A percentile compares a stretch with the other conserved stretches of the same genome.
Conservation (phyloP, 2,113 vertebrate species). For the Eonycteris spelaea region DNA sequence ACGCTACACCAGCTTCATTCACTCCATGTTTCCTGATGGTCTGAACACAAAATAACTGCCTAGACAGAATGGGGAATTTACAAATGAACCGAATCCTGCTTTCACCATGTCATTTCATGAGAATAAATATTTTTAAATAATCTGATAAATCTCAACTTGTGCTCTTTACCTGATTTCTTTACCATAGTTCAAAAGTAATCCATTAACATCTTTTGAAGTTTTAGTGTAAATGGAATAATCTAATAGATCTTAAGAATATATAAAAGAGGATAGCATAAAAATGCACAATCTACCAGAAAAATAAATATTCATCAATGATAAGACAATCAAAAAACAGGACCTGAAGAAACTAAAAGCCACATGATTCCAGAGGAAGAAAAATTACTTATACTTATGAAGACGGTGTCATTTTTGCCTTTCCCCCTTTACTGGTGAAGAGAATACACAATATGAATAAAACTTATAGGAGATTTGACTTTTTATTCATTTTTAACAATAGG, state of each 20-base stretch:
- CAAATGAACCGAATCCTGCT: neutral
- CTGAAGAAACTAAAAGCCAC: neutral
- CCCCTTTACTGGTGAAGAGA: neutral
- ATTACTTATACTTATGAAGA: too few species aligned
- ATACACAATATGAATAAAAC: neutral
- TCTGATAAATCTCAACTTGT: neutral
- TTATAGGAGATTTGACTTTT: neutral
- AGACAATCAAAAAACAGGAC: neutral
- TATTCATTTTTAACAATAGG: neutral
- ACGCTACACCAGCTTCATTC: neutral
- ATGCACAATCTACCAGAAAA: neutral
- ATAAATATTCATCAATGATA: neutral
- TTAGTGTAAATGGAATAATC: neutral
- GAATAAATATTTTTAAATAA: neutral
- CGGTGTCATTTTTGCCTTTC: neutral
- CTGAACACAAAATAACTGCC: neutral
- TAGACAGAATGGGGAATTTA: rapidly evolving
- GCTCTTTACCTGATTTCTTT: neutral
- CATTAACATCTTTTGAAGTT: neutral
- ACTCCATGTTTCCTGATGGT: neutral
- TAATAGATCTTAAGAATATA: neutral
- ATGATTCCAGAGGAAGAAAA: neutral
- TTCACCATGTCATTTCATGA: neutral
- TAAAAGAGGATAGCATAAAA: neutral
- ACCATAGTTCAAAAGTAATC: neutral